These are phyloP conservation scores for Bergia sp. DNA, from an alignment of 92 coral and sea anemone genomes.

Conservation along the genomic window DNA sequence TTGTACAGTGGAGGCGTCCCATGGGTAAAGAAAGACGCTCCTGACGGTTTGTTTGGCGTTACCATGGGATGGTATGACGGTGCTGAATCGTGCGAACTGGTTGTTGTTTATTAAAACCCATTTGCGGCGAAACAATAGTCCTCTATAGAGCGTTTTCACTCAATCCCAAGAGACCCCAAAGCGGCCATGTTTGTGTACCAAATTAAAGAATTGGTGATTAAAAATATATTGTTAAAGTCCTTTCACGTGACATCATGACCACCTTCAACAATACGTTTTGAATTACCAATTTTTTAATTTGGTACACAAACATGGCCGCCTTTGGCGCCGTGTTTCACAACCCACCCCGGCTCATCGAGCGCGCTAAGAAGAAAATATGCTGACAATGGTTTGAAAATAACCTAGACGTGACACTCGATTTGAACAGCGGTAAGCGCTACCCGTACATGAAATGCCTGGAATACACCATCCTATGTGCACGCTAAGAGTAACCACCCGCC, in stretches of 20 bases:
- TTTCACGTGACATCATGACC: no score
- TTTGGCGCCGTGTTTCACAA: neutral
- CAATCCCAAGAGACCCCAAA: no score
- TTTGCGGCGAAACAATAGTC: neutral
- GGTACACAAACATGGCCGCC: no score
- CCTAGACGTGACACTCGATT: neutral
- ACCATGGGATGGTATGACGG: neutral
- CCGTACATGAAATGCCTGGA: neutral
- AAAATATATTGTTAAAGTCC: no score
- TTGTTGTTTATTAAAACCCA: neutral
- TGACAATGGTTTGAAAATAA: neutral
- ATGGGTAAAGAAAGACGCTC: neutral
- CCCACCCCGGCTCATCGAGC: neutral
- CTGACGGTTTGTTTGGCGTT: neutral
- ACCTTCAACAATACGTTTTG: no score
- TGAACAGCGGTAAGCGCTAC: neutral
- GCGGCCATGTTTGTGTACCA: no score
- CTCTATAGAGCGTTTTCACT: neutral
- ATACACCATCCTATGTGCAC: neutral
- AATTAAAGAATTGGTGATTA: no score
- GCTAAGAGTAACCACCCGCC: neutral
- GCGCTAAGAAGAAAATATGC: neutral
- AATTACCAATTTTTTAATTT: no score
- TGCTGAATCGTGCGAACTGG: neutral
- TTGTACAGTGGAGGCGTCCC: neutral